Conservation (phyloP, 2,797 vertebrate species). For the Acipenser transmontanus region DNA sequence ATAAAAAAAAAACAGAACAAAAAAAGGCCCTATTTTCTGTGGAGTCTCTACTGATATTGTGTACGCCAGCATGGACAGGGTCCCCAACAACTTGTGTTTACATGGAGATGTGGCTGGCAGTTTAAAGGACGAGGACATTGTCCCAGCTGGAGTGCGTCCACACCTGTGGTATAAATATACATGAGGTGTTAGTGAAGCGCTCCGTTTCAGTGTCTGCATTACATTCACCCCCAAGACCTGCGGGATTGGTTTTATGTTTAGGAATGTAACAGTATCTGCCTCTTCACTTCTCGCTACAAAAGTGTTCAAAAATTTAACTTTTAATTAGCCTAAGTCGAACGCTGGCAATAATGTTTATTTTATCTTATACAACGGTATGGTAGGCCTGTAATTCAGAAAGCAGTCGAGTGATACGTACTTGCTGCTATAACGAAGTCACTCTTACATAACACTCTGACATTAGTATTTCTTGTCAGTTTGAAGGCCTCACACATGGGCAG, state of each 20-base stretch:
- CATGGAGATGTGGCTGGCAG: neutral
- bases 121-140: neutral
- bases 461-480: too few relatives aligned
- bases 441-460: too few relatives aligned
- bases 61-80: neutral
- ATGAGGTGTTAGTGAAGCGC: neutral
- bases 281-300: slow-evolving; percentile 1
- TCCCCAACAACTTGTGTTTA: neutral
- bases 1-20: too few relatives aligned
- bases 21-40: too few relatives aligned
- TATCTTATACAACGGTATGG: too few relatives aligned
- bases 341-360: neutral
- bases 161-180: slow-evolving; percentile 4
- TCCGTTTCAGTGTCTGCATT: neutral
- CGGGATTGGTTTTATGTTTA: neutral
- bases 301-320: slow-evolving; percentile 7
- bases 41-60: too few relatives aligned
- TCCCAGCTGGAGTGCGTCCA: neutral
- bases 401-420: too few relatives aligned
- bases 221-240: neutral
- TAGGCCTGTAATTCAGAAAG: too few relatives aligned
- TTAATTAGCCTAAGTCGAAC: slow-evolving; percentile 11
- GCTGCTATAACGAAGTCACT: too few relatives aligned
- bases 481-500: too few relatives aligned
- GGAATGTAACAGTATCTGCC: slow-evolving; percentile 6